Evolutionary conservation across 2,797 vertebrate genomes (phyloP).

Genomic region (Urophycis tenuis): DNA sequence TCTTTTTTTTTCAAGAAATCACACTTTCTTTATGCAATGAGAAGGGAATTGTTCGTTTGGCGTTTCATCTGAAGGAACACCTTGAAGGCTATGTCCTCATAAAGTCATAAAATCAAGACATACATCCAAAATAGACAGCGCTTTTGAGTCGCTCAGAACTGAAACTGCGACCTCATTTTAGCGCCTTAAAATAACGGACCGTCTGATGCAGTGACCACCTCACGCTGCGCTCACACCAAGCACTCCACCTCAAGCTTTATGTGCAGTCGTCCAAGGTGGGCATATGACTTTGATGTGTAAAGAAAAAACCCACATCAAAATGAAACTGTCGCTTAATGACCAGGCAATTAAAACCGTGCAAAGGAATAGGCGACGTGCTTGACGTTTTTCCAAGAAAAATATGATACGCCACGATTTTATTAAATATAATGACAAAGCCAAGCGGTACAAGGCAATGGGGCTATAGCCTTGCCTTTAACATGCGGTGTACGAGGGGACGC

Average conservation of each 20-base stretch:
- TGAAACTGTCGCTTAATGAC: neutral
- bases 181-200: conserved; percentile 65
- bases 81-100: too few relatives aligned
- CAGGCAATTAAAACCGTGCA: too few relatives aligned
- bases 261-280: neutral
- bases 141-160: conserved; percentile 2
- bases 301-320: neutral
- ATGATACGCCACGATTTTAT: neutral
- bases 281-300: neutral
- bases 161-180: conserved; percentile 61
- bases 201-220: conserved; percentile 59
- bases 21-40: too few relatives aligned
- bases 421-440: neutral
- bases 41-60: neutral
- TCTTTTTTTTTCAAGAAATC: too few relatives aligned
- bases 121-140: neutral
- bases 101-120: neutral
- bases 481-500: neutral
- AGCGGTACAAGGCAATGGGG: too few relatives aligned
- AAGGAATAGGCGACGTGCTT: too few relatives aligned
- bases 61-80: neutral
- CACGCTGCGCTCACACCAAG: conserved; percentile 40
- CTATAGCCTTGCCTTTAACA: neutral
- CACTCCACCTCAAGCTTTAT: neutral
- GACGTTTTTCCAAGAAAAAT: too few relatives aligned